Base-by-base conservation (phyloP, 1,140 invertebrate species). In the Temnothorax longispinosus region DNA sequence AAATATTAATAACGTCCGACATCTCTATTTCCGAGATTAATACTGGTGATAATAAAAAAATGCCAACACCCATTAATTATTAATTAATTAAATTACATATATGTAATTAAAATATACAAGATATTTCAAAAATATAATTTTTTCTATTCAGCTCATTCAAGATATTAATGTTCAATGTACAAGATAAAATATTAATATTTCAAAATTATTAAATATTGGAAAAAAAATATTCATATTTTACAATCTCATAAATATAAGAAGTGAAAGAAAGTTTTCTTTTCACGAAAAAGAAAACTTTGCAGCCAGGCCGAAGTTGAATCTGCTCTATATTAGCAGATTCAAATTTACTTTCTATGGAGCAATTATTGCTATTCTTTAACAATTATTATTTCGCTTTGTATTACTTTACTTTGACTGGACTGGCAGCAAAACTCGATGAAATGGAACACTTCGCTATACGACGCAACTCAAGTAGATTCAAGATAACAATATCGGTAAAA, bases 341-440 rank as follows among this genome's bases (percentile, higher is more conserved):
- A 13, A 80, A 6, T 32, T 67, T 69, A 67, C 13, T 54, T 69
- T 54, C 35, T 3, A 80, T 41, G 27, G 8, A 2, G 0, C 21
- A 38, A 80, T 80, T 80, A 67, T 2, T 38, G 15, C 1, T 41
- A 44, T 69, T 54, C 32, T 38, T 54, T 44, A 38, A 13, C 11
- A 54, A 54, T 80, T 67, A 67, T 38, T 41, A 41, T 35, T 35
- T 72, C 6, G 65, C 52, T 72, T 72, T 35, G 52, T 56, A 13
- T 50, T 21, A 78, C 10, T 65, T 78, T 64, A 4, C 32, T 35
- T 64, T 1, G 27, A 27, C 27, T 27, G 41, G 10, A 54, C 10
- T 76, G 44, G 13, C 41, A 21, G 2, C 32, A 27, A 52, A 67
- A 32, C n/a, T 15, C 0, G 10, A 50, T 47, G 0, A 71, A 44